Conservation (phyloP, 2,113 vertebrate genomes). For the Sialia sialis region DNA sequence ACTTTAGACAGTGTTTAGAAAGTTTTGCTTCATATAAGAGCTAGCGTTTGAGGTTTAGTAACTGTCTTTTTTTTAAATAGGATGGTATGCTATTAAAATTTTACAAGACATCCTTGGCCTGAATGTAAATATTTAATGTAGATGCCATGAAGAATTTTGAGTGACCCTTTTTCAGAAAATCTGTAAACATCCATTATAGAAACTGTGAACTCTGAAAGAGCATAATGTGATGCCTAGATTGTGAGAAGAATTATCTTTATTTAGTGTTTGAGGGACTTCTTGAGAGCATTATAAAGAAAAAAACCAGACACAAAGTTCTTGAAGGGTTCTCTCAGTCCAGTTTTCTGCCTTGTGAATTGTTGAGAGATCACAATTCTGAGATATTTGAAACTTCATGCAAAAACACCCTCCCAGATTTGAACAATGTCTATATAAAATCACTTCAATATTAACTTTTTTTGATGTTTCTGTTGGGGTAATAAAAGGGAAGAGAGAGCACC, state of each 20-base stretch:
- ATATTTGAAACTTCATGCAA: neutral
- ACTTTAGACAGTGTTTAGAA: neutral
- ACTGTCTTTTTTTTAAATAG: neutral
- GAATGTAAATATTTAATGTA: neutral
- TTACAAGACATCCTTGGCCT: neutral
- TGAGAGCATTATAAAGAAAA: neutral
- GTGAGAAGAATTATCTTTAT: neutral
- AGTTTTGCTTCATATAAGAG: neutral
- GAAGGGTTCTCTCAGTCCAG: neutral
- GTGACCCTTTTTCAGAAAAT: neutral
- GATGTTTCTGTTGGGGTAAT: neutral
- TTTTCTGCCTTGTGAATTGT: neutral
- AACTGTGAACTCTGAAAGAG: neutral
- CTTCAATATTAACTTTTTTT: neutral
- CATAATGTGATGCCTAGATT: neutral
- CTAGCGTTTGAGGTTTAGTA: neutral
- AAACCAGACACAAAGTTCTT: neutral
- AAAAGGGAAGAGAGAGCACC: neutral
- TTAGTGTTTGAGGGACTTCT: neutral
- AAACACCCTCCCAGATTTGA: neutral
- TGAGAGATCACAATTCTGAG: neutral
- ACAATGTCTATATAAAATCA: neutral
- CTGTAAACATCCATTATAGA: neutral
- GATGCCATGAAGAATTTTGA: neutral
- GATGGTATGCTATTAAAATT: neutral